These are phyloP conservation scores for Eleutherodactylus coqui DNA, from an alignment of 2,797 vertebrate species.

Conservation along the genomic window DNA sequence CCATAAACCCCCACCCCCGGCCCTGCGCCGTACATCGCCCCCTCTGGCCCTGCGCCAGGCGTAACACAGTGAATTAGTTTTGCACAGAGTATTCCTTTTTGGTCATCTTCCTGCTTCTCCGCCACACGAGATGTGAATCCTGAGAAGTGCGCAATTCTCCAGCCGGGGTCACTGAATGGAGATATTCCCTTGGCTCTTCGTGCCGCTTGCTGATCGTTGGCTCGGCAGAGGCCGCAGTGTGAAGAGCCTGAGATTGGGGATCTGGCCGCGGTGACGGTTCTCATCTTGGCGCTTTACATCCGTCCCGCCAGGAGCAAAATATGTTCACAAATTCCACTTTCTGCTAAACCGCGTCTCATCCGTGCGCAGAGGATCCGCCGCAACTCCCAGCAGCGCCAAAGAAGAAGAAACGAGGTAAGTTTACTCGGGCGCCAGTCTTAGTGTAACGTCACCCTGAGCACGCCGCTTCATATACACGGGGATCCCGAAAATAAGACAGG, in stretches of 20 bases:
- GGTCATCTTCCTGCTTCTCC: not conserved
- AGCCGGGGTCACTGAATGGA: not conserved
- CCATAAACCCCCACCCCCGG: no score
- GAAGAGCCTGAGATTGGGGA: not conserved
- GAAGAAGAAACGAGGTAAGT: no score
- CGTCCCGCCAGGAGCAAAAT: constrained; percentile 3
- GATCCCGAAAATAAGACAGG: no score
- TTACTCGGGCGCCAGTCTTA: no score
- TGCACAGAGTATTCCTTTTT: not conserved
- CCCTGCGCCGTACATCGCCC: no score
- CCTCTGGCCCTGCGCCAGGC: no score
- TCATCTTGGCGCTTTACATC: constrained; percentile 31
- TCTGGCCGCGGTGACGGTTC: not conserved
- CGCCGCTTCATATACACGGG: no score
- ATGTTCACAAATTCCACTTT: constrained; percentile 17
- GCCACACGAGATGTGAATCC: not conserved
- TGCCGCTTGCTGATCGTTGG: not conserved
- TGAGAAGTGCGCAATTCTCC: not conserved
- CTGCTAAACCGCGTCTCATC: not conserved
- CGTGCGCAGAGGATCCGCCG: not conserved
- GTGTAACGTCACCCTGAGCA: no score
- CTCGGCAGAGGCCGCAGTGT: not conserved
- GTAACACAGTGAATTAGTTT: not conserved
- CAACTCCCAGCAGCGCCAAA: not conserved
- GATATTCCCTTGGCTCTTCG: not conserved